Evolutionary conservation across 2,797 vertebrate species (phyloP).

Genomic region (Cirrhinus mrigala): DNA sequence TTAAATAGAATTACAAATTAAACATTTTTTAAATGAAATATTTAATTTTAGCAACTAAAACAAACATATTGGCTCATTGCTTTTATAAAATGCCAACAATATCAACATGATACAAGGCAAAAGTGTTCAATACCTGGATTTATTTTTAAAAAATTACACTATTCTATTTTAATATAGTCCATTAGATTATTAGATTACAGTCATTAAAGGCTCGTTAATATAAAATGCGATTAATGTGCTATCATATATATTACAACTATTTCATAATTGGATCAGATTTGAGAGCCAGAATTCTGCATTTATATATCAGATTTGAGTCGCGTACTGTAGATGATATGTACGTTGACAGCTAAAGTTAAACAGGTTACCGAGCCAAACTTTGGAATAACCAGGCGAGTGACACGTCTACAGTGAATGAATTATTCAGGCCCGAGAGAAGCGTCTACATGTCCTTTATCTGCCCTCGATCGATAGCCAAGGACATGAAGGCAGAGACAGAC

Average conservation of each 20-base stretch:
- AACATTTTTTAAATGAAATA: not conserved
- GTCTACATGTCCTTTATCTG: constrained; percentile 34
- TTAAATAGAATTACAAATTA: not conserved
- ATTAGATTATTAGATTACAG: not conserved
- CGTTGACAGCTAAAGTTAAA: constrained; percentile 10
- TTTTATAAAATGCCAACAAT: not conserved
- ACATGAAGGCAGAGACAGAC: constrained; percentile 13
- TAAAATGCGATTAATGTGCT: not conserved
- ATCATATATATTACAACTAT: not conserved
- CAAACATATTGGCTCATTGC: not conserved
- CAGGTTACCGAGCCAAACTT: not conserved
- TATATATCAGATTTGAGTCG: not conserved
- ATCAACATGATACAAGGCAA: not conserved
- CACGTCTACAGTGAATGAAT: constrained; percentile 43
- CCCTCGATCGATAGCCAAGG: constrained; percentile 30
- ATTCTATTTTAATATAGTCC: not conserved
- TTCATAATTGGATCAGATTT: not conserved
- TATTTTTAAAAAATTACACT: not conserved
- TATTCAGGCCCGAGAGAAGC: constrained; percentile 37
- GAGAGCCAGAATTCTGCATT: not conserved
- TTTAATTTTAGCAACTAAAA: not conserved
- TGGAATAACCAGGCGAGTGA: not conserved
- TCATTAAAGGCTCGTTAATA: not conserved
- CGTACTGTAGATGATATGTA: not conserved
- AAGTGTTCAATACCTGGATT: not conserved